A percentile compares a stretch with the other conserved stretches of the same genome.
phyloP scores from a whole-genome alignment of 2,113 vertebrate genomes.

The Hyperoodon ampullatus region DNA sequence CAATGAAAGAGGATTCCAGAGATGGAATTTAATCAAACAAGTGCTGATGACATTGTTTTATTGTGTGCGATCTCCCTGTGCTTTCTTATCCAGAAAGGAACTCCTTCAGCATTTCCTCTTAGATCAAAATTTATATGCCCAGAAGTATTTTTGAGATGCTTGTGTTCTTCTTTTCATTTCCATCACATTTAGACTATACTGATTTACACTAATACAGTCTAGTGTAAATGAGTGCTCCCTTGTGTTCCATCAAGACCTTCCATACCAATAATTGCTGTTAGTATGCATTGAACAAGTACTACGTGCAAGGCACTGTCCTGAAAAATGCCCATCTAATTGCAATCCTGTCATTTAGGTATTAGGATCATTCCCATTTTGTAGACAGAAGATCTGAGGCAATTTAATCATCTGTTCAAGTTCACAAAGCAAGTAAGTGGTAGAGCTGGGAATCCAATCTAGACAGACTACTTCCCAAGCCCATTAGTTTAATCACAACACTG shows the following conservation, averaged over 20 bases:
- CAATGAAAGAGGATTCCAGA: background rate
- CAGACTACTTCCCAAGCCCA: background rate
- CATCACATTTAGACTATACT: background rate
- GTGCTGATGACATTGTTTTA: background rate
- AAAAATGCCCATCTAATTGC: background rate
- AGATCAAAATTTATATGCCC: conserved; percentile 25
- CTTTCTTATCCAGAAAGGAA: conserved; percentile 5
- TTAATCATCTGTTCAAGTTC: background rate
- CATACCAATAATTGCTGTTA: background rate
- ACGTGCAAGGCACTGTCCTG: background rate
- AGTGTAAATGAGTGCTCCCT: background rate
- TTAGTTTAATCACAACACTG: background rate
- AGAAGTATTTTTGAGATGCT: background rate
- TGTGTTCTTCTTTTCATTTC: conserved; percentile 21
- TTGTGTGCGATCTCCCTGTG: background rate
- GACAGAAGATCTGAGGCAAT: background rate
- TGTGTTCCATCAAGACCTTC: background rate
- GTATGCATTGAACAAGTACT: background rate
- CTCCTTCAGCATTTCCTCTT: background rate
- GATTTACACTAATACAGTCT: background rate
- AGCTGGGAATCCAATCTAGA: background rate
- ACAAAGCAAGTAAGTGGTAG: background rate
- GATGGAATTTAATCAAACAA: background rate
- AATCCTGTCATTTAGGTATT: background rate
- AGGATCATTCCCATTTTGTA: background rate